These are phyloP conservation scores for Nesoenas mayeri DNA, from an alignment of 2,113 vertebrate genomes.

Conservation along the genomic window DNA sequence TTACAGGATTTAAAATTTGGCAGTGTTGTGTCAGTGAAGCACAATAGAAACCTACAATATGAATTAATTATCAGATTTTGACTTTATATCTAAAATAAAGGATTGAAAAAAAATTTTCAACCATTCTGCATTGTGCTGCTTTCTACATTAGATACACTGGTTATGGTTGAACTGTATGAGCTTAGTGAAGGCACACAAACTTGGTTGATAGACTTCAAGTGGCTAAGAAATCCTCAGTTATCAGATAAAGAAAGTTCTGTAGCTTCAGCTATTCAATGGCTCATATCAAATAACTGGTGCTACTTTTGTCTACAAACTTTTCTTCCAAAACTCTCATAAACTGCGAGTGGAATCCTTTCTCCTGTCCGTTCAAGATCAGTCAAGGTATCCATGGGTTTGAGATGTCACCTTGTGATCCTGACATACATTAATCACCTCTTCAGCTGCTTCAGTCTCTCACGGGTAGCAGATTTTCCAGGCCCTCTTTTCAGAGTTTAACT, in stretches of 20 bases:
- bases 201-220: background rate
- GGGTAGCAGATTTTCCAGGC: background rate
- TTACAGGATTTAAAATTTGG: background rate
- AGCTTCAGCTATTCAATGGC: background rate
- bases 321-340: background rate
- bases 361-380: background rate
- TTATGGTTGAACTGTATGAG: background rate
- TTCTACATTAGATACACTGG: background rate
- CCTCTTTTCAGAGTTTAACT: background rate
- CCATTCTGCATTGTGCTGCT: background rate
- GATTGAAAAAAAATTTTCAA: background rate
- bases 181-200: background rate
- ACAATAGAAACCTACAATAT: background rate
- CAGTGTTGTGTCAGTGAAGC: background rate
- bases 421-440: background rate
- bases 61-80: background rate
- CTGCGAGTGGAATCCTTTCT: background rate
- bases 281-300: background rate
- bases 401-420: background rate
- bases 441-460: background rate
- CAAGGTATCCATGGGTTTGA: background rate
- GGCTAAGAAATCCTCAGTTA: background rate
- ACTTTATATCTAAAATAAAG: background rate
- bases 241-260: background rate
- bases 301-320: background rate